Base-by-base conservation (phyloP, 2,797 vertebrate species). In the Sebastes cheni region DNA sequence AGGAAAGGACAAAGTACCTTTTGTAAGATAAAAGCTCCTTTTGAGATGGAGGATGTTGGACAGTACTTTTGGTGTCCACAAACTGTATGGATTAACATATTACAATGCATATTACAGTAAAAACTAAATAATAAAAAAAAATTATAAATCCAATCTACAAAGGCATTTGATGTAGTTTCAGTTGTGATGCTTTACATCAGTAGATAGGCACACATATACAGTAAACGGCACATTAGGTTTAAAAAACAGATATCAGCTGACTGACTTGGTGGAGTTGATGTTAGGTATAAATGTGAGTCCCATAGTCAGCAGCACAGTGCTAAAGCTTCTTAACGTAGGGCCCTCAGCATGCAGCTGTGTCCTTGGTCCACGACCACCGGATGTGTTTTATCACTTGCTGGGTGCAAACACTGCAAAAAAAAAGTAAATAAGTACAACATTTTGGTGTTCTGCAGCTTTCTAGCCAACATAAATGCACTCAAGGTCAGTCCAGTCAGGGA, bases 351-450 rank as follows among this genome's bases (percentile, higher is more conserved):
- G 32, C 68, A 75, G 78, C 78, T 54, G 58, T 14, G 50, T 76
- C 78, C 77, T 81, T 64, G 62, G 12, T 82, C 75, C 72, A 27
- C 5, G 0, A 27, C 58, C 67, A 5, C 8, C 0, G 1, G 27
- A 12, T 6, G 67, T 55, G 67, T 55, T 39, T 72, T 39, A 82
- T 76, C 80, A 84, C 75, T 74, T 71, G 29, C 71, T 80, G 34
- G 88, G 23, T 50, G 90, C 86, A 80, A 95, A 93, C 93, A 94
- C 94, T 95, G 72, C 3, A 13, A 29, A 20, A 25, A 32, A 2
- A 60, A 2, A 11, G 30, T 2, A 20, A 9, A 1, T 18, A 30
- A 61, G 7, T 0, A 13, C 7, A 29, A 74, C 6, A 52, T 50
- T 36, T 23, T 34, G 10, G 32, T 64, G 3, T n/a, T 67, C 16